Evolutionary conservation across 2,888 invertebrate species (phyloP).

Genomic region (Ormia ochracea): DNA sequence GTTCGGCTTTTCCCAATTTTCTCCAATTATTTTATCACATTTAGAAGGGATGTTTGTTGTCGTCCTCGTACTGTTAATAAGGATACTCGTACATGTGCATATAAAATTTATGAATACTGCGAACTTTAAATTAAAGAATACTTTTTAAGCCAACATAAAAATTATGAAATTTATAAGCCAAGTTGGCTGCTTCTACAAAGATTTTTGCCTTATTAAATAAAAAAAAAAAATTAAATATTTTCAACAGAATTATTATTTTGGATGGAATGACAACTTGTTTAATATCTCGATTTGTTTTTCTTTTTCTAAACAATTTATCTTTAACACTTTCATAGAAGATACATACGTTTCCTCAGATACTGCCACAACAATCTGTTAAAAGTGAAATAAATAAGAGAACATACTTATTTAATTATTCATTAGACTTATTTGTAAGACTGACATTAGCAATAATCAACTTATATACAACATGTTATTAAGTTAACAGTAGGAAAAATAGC

Average conservation of each 20-base stretch:
- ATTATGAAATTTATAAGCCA: no score
- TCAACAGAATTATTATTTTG: slow-evolving; percentile 7
- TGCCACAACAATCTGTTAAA: slow-evolving; percentile 13
- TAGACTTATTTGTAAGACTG: not conserved
- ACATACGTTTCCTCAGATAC: slow-evolving; percentile 16
- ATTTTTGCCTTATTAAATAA: slow-evolving; percentile 31
- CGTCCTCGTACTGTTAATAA: no score
- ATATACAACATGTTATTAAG: not conserved
- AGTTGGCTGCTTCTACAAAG: no score
- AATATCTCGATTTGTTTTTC: not conserved
- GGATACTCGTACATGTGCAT: no score
- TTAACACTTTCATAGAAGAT: not conserved
- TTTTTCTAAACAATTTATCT: not conserved
- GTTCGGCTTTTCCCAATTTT: no score
- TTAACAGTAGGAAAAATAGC: not conserved
- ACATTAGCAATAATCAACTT: not conserved
- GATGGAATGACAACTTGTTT: slow-evolving; percentile 53
- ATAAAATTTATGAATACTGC: no score
- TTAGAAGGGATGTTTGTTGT: no score
- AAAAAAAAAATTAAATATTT: slow-evolving; percentile 34
- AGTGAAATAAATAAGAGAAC: not conserved
- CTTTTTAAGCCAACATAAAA: no score
- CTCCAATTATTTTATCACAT: no score
- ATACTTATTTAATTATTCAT: not conserved
- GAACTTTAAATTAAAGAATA: no score